Base-by-base conservation (phyloP, 2,113 vertebrate genomes). In the Calyptomena viridis region DNA sequence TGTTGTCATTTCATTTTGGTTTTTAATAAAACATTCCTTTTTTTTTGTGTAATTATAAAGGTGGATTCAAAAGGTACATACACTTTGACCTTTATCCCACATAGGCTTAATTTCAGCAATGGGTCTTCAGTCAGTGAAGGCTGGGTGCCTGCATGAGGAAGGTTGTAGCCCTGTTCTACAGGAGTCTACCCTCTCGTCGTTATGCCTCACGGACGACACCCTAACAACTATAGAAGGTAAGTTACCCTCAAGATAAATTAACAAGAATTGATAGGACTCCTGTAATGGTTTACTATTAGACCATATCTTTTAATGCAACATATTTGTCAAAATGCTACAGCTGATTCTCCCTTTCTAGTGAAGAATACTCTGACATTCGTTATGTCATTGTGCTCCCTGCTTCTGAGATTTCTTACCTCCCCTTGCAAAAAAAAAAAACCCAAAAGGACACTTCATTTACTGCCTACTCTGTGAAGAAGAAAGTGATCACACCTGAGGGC, bases 1-100 rank as follows among this genome's bases (percentile, higher is more conserved):
- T n/a, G n/a, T n/a, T n/a, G n/a, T n/a, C n/a, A n/a, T 40, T 40
- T 68, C 9, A 2, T 33, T 15, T 44, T 56, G n/a, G n/a, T 59
- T 46, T 46, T 16, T 0, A 2, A 37, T 46, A 42, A 13, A 31
- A 2, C 1, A 2, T 7, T 6, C 3, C 1, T 4, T 16, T 13
- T 39, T 11, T 40, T 56, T 21, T 24, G 2, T 46, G 17, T 14
- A 31, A 8, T 64, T 9, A 39, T 22, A 74, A 44, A n/a, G 16
- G 3, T 64, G 22, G 11, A 50, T 64, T 49, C 18, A 44, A 33
- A 30, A 53, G 11, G 9, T 63, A 8, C 1, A 10, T 6, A 9
- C 2, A 12, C 3, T 49, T 5, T 44, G 31, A 19, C 11, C 20
- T 42, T 91, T 52, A 25, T 14, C 4, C 3, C 52, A n/a, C 0